A percentile compares a stretch with the other conserved stretches of the same genome.
phyloP scores from a whole-genome alignment of 2,888 invertebrate species.

The Crossocerus cetratus region DNA sequence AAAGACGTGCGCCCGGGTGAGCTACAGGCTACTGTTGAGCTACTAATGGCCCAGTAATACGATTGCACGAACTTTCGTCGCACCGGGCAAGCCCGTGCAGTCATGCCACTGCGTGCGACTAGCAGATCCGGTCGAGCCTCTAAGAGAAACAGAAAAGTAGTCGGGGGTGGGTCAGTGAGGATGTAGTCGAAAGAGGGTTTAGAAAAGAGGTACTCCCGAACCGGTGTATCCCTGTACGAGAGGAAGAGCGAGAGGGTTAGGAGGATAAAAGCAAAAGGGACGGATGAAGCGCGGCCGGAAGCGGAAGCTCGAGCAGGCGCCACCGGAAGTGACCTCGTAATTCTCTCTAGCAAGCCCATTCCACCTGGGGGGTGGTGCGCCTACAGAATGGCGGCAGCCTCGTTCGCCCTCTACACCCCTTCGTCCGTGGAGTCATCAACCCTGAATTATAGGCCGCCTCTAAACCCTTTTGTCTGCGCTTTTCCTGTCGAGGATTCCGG shows the following conservation, averaged over 20 bases:
- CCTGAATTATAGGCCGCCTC: slow-evolving; percentile 75
- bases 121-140: slow-evolving; percentile 16
- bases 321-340: slow-evolving; percentile 77
- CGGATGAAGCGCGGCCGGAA: slow-evolving; percentile 70
- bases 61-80: slow-evolving; percentile 73
- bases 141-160: not conserved
- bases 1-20: too few relatives aligned
- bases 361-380: not conserved
- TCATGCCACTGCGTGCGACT: slow-evolving; percentile 32
- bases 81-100: slow-evolving; percentile 41
- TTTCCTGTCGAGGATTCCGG: slow-evolving; percentile 72
- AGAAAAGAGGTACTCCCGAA: slow-evolving; percentile 13
- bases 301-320: slow-evolving; percentile 76
- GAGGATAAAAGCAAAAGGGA: slow-evolving; percentile 56
- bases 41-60: slow-evolving; percentile 71
- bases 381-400: slow-evolving; percentile 48
- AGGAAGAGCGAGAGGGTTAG: slow-evolving; percentile 20
- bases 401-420: slow-evolving; percentile 26
- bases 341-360: slow-evolving; percentile 67
- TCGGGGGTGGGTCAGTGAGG: not conserved
- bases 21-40: too few relatives aligned
- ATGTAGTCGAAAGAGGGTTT: slow-evolving; percentile 16
- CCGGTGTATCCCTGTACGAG: slow-evolving; percentile 27
- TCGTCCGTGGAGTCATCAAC: slow-evolving; percentile 70
- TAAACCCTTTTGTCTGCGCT: slow-evolving; percentile 75